Evolutionary conservation across 2,113 vertebrate species (phyloP).

Genomic region (Eurypyga helias): DNA sequence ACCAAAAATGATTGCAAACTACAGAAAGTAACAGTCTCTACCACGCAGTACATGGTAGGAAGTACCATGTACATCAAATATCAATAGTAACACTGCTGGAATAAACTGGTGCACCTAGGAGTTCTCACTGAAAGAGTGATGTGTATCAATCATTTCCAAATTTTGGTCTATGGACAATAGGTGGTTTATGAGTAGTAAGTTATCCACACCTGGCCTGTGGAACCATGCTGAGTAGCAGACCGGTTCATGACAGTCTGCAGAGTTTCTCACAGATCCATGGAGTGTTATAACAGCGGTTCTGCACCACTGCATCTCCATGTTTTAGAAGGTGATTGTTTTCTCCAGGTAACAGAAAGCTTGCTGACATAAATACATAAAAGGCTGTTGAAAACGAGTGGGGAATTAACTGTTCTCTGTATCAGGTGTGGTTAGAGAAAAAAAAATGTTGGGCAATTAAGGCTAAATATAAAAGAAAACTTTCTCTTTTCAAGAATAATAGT

Average conservation of each 20-base stretch:
- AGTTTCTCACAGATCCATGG: not conserved
- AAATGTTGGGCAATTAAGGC: not conserved
- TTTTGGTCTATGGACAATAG: not conserved
- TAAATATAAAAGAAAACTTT: not conserved
- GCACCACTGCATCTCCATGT: fast-evolving
- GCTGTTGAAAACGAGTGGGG: not conserved
- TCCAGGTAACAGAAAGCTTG: not conserved
- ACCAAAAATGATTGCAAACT: not conserved
- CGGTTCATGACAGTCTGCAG: not conserved
- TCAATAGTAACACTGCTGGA: not conserved
- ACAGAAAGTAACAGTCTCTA: not conserved
- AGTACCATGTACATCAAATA: not conserved
- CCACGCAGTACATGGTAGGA: not conserved
- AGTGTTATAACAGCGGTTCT: not conserved
- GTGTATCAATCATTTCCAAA: not conserved
- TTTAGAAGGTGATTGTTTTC: not conserved
- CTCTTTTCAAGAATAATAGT: not conserved
- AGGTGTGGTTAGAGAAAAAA: not conserved
- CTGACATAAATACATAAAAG: not conserved
- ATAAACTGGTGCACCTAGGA: not conserved
- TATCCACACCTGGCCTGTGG: not conserved
- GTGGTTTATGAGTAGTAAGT: not conserved
- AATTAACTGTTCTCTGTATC: not conserved
- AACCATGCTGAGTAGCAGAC: not conserved
- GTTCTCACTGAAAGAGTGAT: not conserved